Base-by-base conservation (phyloP, 2,888 invertebrate species). In the Teinopalpus imperialis region DNA sequence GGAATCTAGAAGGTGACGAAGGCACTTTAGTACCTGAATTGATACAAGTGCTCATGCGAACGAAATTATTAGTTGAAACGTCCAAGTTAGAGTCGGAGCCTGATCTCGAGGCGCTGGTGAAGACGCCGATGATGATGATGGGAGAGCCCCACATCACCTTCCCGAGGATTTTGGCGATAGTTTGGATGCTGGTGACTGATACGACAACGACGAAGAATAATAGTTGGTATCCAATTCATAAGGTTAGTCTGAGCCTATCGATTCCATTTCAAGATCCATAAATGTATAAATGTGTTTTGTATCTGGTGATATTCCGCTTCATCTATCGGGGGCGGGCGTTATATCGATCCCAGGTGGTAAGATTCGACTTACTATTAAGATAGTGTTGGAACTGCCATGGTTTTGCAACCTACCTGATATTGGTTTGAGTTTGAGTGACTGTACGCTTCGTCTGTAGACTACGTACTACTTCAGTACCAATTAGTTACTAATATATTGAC, bases 1-100 rank as follows among this genome's bases (percentile, higher is more conserved):
- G 85, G 42, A 81, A 78, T 45, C 49, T 86, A 7, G 85, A 86
- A 71, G 83, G 85, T 0, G 83, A 85, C 29, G 73, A 82, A 0
- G 75, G 75, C 0, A 57, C 50, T 0, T 30, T 81, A 1, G 64
- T 82, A 1, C 50, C 66, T 1, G 74, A 78, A 3, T 50, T 86
- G 34, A 66, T 76, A 12, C 70, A 77, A 58, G 59, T 65, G 0
- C 56, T 86, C 0, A 52, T 81, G 4, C 66, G 67, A 0, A 45
- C 69, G 1, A 80, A 81, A 39, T 48, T 85, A 18, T 61, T 86
- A 2, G 66, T 83, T 4, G 82, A 85, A 42, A 78, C 79, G 0
- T 68, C 78, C 0, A 61, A 69, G 54, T 42, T 81, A 31, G 85
- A 86, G 7, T 61, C 68, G 1, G 85, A 83, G 46, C 83, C 85